These are phyloP conservation scores for Colistium nudipinnis DNA, from an alignment of 2,113 vertebrate genomes.

Conservation along the genomic window DNA sequence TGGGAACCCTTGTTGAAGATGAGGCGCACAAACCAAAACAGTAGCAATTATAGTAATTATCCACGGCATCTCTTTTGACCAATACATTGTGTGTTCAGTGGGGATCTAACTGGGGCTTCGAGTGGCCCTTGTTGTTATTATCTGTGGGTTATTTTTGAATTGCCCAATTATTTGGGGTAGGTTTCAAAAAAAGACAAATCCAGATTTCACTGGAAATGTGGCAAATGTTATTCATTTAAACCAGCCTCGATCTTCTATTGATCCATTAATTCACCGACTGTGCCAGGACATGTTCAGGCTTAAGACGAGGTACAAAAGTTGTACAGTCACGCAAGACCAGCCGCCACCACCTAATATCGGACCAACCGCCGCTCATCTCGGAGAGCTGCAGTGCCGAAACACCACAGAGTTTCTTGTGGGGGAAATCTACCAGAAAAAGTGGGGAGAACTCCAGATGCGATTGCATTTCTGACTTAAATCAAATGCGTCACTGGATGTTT, in stretches of 20 bases:
- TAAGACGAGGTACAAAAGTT: too few relatives aligned
- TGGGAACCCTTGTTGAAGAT: constrained; percentile 9
- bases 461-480: background rate
- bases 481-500: background rate
- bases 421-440: too few relatives aligned
- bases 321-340: too few relatives aligned
- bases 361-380: too few relatives aligned
- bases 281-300: too few relatives aligned
- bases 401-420: too few relatives aligned
- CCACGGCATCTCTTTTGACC: background rate
- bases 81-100: background rate
- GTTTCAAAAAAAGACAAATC: background rate
- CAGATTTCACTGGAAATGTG: background rate
- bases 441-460: background rate
- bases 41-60: constrained; percentile 8
- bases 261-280: background rate
- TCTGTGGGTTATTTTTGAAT: background rate
- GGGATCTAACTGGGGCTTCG: background rate
- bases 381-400: background rate
- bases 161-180: background rate
- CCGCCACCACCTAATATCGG: too few relatives aligned
- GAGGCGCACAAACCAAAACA: constrained; percentile 13
- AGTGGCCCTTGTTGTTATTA: background rate
- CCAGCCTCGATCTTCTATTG: background rate
- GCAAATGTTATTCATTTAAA: background rate